Conservation (phyloP, 1,140 invertebrate species). For the Drosophila sp. region DNA sequence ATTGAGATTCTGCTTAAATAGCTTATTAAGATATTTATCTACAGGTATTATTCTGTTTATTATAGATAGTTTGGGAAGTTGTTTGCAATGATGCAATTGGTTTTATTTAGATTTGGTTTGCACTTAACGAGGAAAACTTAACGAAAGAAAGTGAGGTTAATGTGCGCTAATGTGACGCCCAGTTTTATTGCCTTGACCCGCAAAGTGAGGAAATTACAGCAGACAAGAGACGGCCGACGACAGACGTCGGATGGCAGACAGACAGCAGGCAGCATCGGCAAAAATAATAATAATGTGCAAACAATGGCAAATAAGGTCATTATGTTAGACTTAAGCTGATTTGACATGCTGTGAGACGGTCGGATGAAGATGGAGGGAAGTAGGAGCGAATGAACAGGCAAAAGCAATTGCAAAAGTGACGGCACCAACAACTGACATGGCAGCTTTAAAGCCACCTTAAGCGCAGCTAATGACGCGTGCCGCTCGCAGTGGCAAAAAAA, state of each 20-base stretch:
- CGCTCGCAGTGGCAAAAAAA: constrained; percentile 44
- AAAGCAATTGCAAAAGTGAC: constrained; percentile 71
- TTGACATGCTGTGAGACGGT: constrained; percentile 50
- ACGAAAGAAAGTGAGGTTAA: constrained; percentile 44
- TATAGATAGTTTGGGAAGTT: constrained; percentile 19
- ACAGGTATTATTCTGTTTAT: neutral
- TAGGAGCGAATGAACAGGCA: constrained; percentile 27
- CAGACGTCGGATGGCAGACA: neutral
- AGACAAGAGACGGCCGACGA: constrained; percentile 8
- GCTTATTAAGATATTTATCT: constrained; percentile 36
- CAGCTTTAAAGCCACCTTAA: constrained; percentile 62
- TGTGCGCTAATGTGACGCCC: constrained; percentile 38
- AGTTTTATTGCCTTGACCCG: constrained; percentile 74
- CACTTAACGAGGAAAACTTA: constrained; percentile 29
- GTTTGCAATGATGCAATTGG: constrained; percentile 35
- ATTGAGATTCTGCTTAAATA: constrained; percentile 34
- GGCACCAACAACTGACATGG: constrained; percentile 20
- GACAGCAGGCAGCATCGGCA: constrained; percentile 47
- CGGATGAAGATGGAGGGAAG: neutral
- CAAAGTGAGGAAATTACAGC: constrained; percentile 64
- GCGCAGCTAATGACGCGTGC: constrained; percentile 79
- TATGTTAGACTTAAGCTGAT: constrained; percentile 77
- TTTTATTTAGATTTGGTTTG: neutral
- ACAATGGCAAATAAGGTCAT: constrained; percentile 81
- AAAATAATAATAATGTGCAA: constrained; percentile 79